Conservation (phyloP, 2,797 vertebrate species). For the Eulemur mongoz region DNA sequence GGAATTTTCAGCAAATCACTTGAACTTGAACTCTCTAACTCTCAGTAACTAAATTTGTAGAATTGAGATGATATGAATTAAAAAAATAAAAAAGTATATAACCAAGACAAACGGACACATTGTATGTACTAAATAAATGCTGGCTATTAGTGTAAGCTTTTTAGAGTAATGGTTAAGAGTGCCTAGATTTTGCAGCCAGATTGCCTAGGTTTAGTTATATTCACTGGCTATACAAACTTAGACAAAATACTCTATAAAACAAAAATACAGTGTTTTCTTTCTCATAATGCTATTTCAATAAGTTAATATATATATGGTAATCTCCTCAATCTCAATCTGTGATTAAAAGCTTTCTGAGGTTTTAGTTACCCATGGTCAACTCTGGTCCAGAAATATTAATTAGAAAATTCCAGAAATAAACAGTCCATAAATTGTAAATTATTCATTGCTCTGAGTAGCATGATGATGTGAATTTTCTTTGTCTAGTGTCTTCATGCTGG, state of each 20-base stretch:
- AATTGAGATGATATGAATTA: neutral
- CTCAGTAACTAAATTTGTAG: neutral
- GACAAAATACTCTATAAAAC: neutral
- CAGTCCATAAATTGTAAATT: neutral
- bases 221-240: neutral
- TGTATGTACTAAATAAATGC: neutral
- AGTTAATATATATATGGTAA: neutral
- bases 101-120: neutral
- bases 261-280: neutral
- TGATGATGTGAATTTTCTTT: neutral
- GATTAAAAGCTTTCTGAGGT: neutral
- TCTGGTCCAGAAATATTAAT: neutral
- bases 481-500: neutral
- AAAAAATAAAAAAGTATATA: neutral
- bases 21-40: neutral
- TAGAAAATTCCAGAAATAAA: neutral
- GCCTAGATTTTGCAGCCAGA: neutral
- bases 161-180: neutral
- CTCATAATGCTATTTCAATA: neutral
- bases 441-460: neutral
- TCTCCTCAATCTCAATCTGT: neutral
- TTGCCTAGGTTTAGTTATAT: neutral
- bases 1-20: neutral
- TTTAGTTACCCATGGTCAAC: neutral
- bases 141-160: neutral